A percentile compares a stretch with the other conserved stretches of the same genome.
Evolutionary conservation across 2,888 invertebrate genomes (phyloP).

Genomic region (Acheta domesticus): DNA sequence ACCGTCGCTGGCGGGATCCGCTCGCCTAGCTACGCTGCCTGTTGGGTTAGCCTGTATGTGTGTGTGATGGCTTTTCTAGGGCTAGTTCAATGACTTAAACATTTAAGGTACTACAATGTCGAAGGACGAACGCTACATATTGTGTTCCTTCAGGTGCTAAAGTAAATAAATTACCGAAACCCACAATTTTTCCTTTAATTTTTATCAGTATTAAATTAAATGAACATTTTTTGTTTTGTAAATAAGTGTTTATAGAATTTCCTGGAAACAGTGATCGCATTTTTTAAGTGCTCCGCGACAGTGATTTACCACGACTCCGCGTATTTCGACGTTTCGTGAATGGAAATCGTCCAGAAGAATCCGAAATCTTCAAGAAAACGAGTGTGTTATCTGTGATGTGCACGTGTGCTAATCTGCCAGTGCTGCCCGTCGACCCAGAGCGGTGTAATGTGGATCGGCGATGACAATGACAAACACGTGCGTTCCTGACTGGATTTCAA

Average conservation of each 20-base stretch:
- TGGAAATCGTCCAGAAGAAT: neutral
- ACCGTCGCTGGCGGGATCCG: conserved; percentile 22
- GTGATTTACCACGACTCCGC: neutral
- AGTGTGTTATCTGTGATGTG: too few relatives aligned
- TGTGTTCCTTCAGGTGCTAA: conserved; percentile 1
- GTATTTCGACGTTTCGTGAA: neutral
- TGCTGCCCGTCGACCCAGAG: too few relatives aligned
- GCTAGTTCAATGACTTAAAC: conserved; percentile 38
- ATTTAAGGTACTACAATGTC: conserved; percentile 33
- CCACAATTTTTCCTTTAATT: neutral
- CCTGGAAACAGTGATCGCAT: too few relatives aligned
- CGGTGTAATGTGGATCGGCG: neutral
- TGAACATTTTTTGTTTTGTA: neutral
- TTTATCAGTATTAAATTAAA: neutral
- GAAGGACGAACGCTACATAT: conserved; percentile 29
- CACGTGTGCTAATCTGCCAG: too few relatives aligned
- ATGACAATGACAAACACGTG: conserved; percentile 8
- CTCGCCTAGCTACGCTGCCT: neutral
- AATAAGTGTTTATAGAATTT: neutral
- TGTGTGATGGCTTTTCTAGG: conserved; percentile 33
- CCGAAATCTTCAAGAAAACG: neutral
- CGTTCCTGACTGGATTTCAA: neutral
- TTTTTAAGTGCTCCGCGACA: neutral
- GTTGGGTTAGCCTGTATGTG: conserved; percentile 29
- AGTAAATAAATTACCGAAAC: neutral